Base-by-base conservation (phyloP, 1,140 invertebrate species). In the Leptoteleia sp. region DNA sequence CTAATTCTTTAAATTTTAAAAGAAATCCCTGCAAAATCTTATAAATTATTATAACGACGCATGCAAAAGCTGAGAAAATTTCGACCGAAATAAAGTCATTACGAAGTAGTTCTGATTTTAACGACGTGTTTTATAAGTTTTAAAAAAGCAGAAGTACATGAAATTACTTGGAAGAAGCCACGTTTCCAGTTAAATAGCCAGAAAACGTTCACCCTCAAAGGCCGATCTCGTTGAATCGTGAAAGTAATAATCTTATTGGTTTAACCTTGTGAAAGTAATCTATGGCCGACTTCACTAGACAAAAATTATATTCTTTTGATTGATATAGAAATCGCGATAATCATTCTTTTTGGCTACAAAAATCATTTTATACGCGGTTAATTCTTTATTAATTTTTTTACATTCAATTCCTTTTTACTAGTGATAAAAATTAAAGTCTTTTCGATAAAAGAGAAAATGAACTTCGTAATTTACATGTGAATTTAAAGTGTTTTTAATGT, bases 181-280 rank as follows among this genome's bases (percentile, higher is more conserved):
- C 35, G n/a, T 40, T 27, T 29, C 5, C 25, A 15, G 52, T 5
- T 15, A 40, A 55, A 55, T 27, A 40, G 35, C 38, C 37, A 54
- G 48, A 15, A 54, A 54, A 54, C 33, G 48, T 45, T 45, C 42
- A n/a, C 15, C 16, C 6, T 37, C 48, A 54, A 54, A 54, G 48
- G 13, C 7, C 17, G 16, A 37, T 54, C 7, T n/a, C 17, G n/a
- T 19, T 54, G 33, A 40, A 38, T 38, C 33, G 33, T 12, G 12
- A 25, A 27, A 40, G 12, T 55, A 55, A 40, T 16, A 38, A 55
- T 40, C 29, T 55, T 29, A 55, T 40, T 40, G 52, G 8, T 27
- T 35, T 29, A 55, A 55, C 22, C 27, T 55, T n/a, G 13, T 29
- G 52, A 40, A 40, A 25, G 37, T 42, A 55, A 55, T 55, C 52